Evolutionary conservation across 2,888 invertebrate genomes (phyloP), one percentile per base, ranked within the genome.

Genomic region (Acanthococcus lagerstroemiae): DNA sequence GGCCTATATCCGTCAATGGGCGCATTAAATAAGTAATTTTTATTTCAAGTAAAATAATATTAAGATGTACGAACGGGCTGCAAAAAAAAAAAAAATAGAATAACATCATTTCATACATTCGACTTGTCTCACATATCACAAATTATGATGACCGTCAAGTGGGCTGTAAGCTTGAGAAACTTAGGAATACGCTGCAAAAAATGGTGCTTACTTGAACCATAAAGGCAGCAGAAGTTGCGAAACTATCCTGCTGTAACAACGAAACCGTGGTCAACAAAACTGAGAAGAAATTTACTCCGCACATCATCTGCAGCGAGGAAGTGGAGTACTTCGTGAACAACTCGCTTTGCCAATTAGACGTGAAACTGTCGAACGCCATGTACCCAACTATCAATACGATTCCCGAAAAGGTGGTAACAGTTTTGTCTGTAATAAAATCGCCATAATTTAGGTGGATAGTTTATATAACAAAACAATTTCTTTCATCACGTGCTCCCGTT

Each of bases 321-420:
- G 90, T 86, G 70, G 83, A 81, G 77, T 93, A 88, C 65, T 83
- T 81, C 67, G 82, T 79, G 78, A 95, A 96, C 67, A 99, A 81
- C 67, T 86, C 87, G 70, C 89, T 89, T 80, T 99, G 97, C 96
- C 97, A 99, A 76, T 95, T 95, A 68, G 95, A 88, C 15, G 99
- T 99, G 79, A 99, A 99, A 76, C 95, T 91, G 78, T 99, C 99
- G 78, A 95, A 90, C 63, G 84, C 77, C 84, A 99, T 87, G 79
- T 99, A 99, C 71, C 90, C 85, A 69, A 84, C 81, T 71, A 99
- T 82, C 70, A 99, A 83, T 69, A 91, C 78, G 57, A 89, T 77
- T 19, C 97, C 97, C 1, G 94, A 89, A 71, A 87, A 75, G 21
- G 91, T 90, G 15, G 91, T 91, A 15, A 48, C 52, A 2, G 66